Evolutionary conservation across 1,140 invertebrate species (phyloP), one percentile per base, ranked within the genome.

Genomic region (Drosophila tropicalis): DNA sequence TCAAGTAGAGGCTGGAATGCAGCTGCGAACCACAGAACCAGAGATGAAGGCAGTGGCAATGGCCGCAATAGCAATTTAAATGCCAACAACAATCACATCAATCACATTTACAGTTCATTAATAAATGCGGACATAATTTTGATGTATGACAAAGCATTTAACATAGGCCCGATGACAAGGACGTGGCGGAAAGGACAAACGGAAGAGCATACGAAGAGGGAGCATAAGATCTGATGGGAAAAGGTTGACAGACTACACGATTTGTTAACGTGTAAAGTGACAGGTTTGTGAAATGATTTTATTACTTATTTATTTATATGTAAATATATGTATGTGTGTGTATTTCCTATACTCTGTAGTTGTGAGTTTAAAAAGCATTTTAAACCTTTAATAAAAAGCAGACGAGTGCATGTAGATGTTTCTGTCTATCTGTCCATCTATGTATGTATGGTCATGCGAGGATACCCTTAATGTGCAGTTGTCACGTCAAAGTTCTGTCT

Each of bases 91-190:
- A 74, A 51, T 44, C 68, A 67, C 82, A 86, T 86, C 75, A 76
- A 86, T 87, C 83, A 87, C 79, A 76, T 87, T 86, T 76, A 79
- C 83, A 87, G 71, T 82, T 86, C 83, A 86, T 86, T 87, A 79
- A 87, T 86, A 81, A 86, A 76, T 76, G 84, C 70, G 75, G 71
- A 76, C 82, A 76, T 86, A 79, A 79, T 76, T 82, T 81, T 86
- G 75, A 86, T 86, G 82, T 86, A 85, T 70, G 82, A 86, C 83
- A 86, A 70, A 76, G 75, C 79, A 86, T 85, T 81, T 86, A 86
- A 81, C 66, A 80, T 80, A 62, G 75, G 44, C 25, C 29, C n/a
- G 19, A 62, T 25, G 60, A 41, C 40, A 62, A 62, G 60, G 32
- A 58, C 56, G 32, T 36, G 19, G 36, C 12, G 10, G 17, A 9